Conservation (phyloP, 2,113 vertebrate species). For the Corythornis madagascariensis region DNA sequence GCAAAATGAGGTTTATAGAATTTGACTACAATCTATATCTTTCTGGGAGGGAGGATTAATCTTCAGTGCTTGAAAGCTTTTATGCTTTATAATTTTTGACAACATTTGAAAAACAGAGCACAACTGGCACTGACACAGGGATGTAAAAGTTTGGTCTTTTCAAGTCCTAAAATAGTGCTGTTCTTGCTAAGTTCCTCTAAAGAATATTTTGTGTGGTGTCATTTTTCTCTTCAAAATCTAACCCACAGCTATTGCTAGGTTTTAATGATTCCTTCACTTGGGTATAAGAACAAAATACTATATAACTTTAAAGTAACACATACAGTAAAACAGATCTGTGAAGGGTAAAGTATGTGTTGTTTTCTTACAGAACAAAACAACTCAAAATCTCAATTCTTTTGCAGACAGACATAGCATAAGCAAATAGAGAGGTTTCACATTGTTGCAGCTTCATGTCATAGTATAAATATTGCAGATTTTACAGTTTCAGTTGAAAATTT, state of each 20-base stretch:
- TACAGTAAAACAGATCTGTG: not conserved
- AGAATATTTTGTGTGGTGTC: conserved; percentile 1
- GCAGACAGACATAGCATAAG: not conserved
- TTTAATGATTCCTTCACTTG: not conserved
- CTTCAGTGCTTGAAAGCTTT: conserved; percentile 79
- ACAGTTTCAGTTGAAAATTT: conserved; percentile 22
- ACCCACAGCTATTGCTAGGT: not conserved
- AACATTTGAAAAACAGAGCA: conserved; percentile 70
- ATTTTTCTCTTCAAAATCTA: conserved; percentile 12
- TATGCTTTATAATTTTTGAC: conserved; percentile 82
- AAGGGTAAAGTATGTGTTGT: not conserved
- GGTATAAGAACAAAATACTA: not conserved
- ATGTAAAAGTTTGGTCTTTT: conserved; percentile 65
- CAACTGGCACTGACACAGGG: conserved; percentile 56
- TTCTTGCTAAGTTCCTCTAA: conserved; percentile 22
- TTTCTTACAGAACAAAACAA: not conserved
- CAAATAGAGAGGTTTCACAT: not conserved
- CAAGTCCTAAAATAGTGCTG: conserved; percentile 9
- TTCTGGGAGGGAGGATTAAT: conserved; percentile 80
- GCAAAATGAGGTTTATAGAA: conserved; percentile 74
- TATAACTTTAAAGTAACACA: not conserved
- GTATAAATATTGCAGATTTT: conserved; percentile 25
- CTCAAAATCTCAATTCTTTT: not conserved
- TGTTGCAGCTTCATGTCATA: not conserved
- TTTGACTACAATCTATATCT: conserved; percentile 83